phyloP scores from a whole-genome alignment of 2,113 vertebrate genomes.

The Heloderma charlesbogerti region DNA sequence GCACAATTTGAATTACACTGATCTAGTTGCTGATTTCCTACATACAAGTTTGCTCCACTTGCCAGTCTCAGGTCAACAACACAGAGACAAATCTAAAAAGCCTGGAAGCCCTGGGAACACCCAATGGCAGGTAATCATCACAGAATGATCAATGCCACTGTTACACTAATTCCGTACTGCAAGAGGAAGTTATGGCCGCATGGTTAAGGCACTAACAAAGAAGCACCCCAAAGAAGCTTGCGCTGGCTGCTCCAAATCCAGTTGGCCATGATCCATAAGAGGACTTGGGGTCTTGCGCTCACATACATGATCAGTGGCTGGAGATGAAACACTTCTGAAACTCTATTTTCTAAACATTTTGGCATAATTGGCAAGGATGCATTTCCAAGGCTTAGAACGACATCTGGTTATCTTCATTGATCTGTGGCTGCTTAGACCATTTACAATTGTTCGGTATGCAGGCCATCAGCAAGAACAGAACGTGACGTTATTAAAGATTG shows the following conservation, averaged over 20 bases:
- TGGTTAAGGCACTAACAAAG: constrained; percentile 73
- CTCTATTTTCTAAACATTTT: constrained; percentile 50
- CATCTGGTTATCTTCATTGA: neutral
- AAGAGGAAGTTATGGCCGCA: constrained; percentile 42
- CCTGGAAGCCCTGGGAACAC: neutral
- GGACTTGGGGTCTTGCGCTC: too few species aligned
- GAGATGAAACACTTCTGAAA: neutral
- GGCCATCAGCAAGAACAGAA: neutral
- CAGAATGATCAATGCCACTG: fast-evolving
- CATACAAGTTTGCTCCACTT: neutral
- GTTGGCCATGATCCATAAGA: neutral
- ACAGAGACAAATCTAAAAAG: fast-evolving
- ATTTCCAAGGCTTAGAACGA: neutral
- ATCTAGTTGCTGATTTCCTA: neutral
- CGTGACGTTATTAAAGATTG: neutral
- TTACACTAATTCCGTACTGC: neutral
- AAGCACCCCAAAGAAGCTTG: constrained; percentile 16
- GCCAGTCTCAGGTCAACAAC: neutral
- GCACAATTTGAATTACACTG: neutral
- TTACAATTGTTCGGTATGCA: neutral
- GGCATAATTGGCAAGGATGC: constrained; percentile 15
- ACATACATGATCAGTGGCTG: neutral
- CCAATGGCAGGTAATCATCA: constrained; percentile 1
- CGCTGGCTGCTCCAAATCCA: neutral
- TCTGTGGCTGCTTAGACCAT: neutral